Evolutionary conservation across 2,113 vertebrate species (phyloP).

Genomic region (Rafetus swinhoei): DNA sequence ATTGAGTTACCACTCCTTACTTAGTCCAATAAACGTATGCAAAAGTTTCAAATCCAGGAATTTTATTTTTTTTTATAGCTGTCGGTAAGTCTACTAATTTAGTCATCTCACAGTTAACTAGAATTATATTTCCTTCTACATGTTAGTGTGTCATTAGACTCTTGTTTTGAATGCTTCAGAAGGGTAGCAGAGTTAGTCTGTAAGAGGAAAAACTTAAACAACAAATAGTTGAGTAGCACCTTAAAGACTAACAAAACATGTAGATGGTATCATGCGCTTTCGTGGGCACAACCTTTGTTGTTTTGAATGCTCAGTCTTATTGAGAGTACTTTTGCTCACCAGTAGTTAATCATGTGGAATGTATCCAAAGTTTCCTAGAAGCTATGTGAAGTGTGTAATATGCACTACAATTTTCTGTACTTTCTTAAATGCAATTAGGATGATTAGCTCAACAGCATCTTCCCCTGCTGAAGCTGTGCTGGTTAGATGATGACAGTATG

Average conservation of each 20-base stretch:
- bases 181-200: too few relatives aligned
- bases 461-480: neutral
- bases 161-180: neutral
- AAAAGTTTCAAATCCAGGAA: neutral
- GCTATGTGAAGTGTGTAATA: neutral
- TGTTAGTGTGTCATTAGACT: neutral
- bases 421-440: constrained; percentile 33
- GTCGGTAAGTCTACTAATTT: neutral
- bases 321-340: neutral
- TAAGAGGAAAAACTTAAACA: too few relatives aligned
- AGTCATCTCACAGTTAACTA: neutral
- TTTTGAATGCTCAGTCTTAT: neutral
- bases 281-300: too few relatives aligned
- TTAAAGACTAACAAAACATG: too few relatives aligned
- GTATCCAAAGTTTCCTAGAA: constrained; percentile 23
- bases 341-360: neutral
- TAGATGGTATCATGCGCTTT: too few relatives aligned
- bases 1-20: neutral
- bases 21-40: neutral
- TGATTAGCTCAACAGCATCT: constrained; percentile 39
- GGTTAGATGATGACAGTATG: constrained; percentile 11
- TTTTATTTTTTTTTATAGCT: neutral
- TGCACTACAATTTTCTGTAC: constrained; percentile 4
- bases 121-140: neutral
- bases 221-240: too few relatives aligned